Evolutionary conservation across 2,888 invertebrate species (phyloP), one percentile per base, ranked within the genome.

Genomic region (Agapostemon virescens): DNA sequence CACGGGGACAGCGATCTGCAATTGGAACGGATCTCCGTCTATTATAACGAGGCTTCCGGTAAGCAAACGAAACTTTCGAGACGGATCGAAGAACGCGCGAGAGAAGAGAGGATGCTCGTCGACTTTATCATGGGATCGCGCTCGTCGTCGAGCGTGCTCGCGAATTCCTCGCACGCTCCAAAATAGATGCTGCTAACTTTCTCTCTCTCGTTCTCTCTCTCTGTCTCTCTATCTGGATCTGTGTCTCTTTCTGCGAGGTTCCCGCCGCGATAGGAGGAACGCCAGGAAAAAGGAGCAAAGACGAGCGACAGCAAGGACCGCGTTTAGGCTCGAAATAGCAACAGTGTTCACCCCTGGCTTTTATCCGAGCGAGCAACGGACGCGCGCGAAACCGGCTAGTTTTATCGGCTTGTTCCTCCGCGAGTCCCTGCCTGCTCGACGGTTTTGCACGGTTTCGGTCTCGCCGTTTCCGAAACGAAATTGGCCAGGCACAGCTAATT

Each of bases 21-120:
- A 89, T 90, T 95, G 84, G 95, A 95, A 90, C 93, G 95, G 89
- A 95, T 95, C 87, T 94, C 94, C 87, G 95, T 95, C 73, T 95
- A 95, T 91, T 95, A 95, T 92, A 95, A 95, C 90, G 95, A 95
- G 90, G 95, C 95, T 64, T 93, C 93, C 77, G 93, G 93, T 91
- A 86, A 89, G 89, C 30, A 17, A 15, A 15, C n/a, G n/a, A 45
- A 58, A 11, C 11, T 7, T n/a, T n/a, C 9, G 3, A 11, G 49
- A n/a, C 49, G 4, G 13, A 7, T 15, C 38, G 26, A 30, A 55
- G 23, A 55, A 55, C 52, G 6, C 15, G 42, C 23, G 17, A 30
- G 4, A 45, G 4, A 0, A 7, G 1, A 1, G n/a, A 0, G 26
- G 3, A 4, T n/a, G n/a, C n/a, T 55, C 42, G 68, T 36, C 61